Percentiles rank a stretch among this genome's conserved stretches.
phyloP scores from a whole-genome alignment of 2,113 vertebrate genomes.

The Ceyx melanurus region DNA sequence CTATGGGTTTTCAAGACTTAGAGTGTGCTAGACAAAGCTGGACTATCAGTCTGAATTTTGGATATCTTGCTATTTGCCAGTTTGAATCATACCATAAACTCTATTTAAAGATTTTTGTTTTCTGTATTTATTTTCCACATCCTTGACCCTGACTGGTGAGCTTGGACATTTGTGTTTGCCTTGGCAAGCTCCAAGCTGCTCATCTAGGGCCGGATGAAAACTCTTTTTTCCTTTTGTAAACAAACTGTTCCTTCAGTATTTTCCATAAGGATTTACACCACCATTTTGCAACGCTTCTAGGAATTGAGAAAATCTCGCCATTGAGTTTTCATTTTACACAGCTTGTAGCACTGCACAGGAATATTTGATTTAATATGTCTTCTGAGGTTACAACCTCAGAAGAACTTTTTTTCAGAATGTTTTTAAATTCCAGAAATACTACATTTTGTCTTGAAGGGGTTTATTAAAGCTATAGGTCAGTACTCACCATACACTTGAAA shows the following conservation, averaged over 20 bases:
- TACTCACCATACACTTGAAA: not conserved
- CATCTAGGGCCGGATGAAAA: slow-evolving; percentile 53
- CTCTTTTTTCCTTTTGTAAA: slow-evolving; percentile 52
- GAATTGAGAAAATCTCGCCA: slow-evolving; percentile 5
- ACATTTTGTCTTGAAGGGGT: not conserved
- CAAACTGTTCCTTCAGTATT: slow-evolving; percentile 39
- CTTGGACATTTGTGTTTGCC: slow-evolving; percentile 57
- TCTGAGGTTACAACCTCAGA: not conserved
- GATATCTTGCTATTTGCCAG: slow-evolving; percentile 1
- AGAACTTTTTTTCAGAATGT: not conserved
- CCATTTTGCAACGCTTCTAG: slow-evolving; percentile 63
- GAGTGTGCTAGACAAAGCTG: not conserved
- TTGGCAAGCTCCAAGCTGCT: slow-evolving; percentile 51
- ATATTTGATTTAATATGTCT: not conserved
- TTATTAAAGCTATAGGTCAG: not conserved
- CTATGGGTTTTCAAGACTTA: not conserved
- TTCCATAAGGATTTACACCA: slow-evolving; percentile 31
- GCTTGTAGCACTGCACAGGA: not conserved
- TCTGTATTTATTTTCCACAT: slow-evolving; percentile 57
- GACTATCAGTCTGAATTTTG: not conserved
- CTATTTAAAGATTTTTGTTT: slow-evolving; percentile 56
- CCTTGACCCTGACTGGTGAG: slow-evolving; percentile 51
- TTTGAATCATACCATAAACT: slow-evolving; percentile 28
- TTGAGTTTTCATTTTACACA: not conserved
- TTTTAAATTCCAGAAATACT: not conserved